A percentile compares a stretch with the other conserved stretches of the same genome.
phyloP scores from a whole-genome alignment of 2,888 invertebrate species.

The Latrodectus hesperus region DNA sequence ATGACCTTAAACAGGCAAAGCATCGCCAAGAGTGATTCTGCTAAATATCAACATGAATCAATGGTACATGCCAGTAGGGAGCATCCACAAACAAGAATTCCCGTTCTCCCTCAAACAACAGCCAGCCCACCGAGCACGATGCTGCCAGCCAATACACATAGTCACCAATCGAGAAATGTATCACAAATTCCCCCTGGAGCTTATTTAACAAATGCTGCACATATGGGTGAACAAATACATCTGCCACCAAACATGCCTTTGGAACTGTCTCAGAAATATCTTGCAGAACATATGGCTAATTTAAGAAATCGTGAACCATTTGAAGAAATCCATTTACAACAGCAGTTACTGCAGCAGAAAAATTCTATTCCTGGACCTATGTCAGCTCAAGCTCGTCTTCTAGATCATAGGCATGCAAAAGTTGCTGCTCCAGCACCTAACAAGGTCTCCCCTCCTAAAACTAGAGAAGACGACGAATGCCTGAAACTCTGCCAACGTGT shows the following conservation, averaged over 20 bases:
- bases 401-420: conserved; percentile 57
- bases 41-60: conserved; percentile 46
- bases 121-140: conserved; percentile 59
- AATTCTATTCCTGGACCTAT: conserved; percentile 29
- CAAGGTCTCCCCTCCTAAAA: conserved; percentile 24
- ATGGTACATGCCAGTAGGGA: conserved; percentile 13
- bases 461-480: conserved; percentile 51
- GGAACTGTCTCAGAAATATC: conserved; percentile 40
- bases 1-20: conserved; percentile 67
- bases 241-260: conserved; percentile 49
- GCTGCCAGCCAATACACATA: conserved; percentile 30
- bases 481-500: conserved; percentile 68
- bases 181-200: conserved; percentile 37
- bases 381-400: conserved; percentile 60
- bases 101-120: conserved; percentile 35
- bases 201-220: conserved; percentile 42
- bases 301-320: conserved; percentile 37
- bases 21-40: conserved; percentile 47
- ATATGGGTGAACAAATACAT: conserved; percentile 26
- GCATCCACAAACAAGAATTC: conserved; percentile 25
- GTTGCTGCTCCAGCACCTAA: conserved; percentile 44
- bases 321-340: conserved; percentile 25
- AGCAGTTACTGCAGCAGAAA: conserved; percentile 24
- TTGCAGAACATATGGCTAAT: conserved; percentile 53
- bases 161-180: conserved; percentile 30